phyloP scores from a whole-genome alignment of 2,113 vertebrate species.

The Onychostoma macrolepis region DNA sequence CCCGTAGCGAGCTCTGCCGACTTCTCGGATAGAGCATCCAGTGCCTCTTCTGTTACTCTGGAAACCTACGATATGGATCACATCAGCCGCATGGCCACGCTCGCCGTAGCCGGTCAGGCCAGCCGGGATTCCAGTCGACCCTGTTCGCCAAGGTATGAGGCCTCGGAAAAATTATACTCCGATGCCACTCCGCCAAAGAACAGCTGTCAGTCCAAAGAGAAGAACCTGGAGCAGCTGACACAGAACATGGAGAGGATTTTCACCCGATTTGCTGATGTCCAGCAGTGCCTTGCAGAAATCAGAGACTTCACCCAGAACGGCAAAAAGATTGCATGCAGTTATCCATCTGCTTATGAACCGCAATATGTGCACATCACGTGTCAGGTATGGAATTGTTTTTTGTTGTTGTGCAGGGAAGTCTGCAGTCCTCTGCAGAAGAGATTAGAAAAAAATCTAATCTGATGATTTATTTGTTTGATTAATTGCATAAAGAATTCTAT shows the following conservation, averaged over 20 bases:
- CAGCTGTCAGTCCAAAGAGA: constrained; percentile 70
- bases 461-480: background rate
- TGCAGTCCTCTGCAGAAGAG: background rate
- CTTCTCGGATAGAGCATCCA: constrained; percentile 74
- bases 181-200: constrained; percentile 63
- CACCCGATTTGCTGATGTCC: constrained; percentile 79
- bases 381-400: constrained; percentile 82
- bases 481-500: background rate
- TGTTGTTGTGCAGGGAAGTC: background rate
- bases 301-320: constrained; percentile 79
- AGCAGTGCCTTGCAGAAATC: constrained; percentile 82
- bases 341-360: constrained; percentile 81
- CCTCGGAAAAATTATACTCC: constrained; percentile 60
- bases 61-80: constrained; percentile 75
- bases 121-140: constrained; percentile 71
- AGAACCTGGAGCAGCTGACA: constrained; percentile 70
- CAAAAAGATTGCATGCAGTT: constrained; percentile 72
- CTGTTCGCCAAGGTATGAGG: constrained; percentile 73
- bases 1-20: constrained; percentile 78
- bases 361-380: constrained; percentile 85
- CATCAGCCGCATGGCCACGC: constrained; percentile 61
- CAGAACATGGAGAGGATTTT: constrained; percentile 84
- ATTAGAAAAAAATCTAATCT: background rate
- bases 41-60: constrained; percentile 68
- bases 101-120: constrained; percentile 68